These are phyloP conservation scores for Epizoanthus scotinus DNA, from an alignment of 92 coral and sea anemone genomes.

Conservation along the genomic window DNA sequence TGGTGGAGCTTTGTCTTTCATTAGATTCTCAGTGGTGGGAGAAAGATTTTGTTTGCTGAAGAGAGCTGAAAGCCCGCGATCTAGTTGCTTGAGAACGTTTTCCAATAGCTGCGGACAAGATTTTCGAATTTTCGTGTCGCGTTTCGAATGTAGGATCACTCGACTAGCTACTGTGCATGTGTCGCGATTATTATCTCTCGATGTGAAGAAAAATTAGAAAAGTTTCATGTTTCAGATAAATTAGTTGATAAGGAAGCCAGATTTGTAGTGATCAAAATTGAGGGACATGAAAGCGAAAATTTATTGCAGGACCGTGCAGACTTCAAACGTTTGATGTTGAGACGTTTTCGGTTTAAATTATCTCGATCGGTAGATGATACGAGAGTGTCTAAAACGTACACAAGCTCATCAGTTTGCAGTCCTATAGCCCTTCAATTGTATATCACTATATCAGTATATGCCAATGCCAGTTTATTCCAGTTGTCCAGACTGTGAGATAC, in stretches of 20 bases:
- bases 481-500: background rate
- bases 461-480: background rate
- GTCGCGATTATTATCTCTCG: background rate
- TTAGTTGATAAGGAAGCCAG: background rate
- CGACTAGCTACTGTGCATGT: background rate
- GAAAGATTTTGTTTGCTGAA: slow-evolving; percentile 25
- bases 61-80: slow-evolving; percentile 30
- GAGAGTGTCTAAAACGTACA: no score
- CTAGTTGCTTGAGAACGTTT: slow-evolving; percentile 16
- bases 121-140: slow-evolving; percentile 7
- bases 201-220: slow-evolving; percentile 9
- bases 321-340: slow-evolving; percentile 1
- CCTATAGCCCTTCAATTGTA: no score
- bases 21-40: background rate
- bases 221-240: slow-evolving; percentile 11
- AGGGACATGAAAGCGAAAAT: background rate
- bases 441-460: no score
- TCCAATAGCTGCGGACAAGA: slow-evolving; percentile 9
- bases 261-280: background rate
- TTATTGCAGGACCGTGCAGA: slow-evolving; percentile 7
- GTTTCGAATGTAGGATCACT: background rate
- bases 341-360: background rate
- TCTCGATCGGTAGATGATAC: no score
- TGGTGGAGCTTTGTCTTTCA: background rate
- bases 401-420: no score